phyloP scores from a whole-genome alignment of 2,888 invertebrate genomes.

The Helleia helle region DNA sequence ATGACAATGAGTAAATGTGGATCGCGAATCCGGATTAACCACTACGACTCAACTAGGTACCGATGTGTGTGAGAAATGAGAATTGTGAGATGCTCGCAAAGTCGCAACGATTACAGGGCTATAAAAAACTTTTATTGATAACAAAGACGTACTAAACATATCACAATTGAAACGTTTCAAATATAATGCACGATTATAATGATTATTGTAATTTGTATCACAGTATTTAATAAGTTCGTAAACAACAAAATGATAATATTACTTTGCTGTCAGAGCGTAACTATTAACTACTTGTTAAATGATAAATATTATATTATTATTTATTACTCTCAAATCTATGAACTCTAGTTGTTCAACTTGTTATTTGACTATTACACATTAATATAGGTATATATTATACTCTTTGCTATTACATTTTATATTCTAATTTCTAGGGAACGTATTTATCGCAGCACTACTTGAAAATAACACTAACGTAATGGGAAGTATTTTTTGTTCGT shows the following conservation, averaged over 20 bases:
- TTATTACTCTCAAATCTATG: neutral
- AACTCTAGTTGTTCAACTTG: neutral
- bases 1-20: constrained; percentile 52
- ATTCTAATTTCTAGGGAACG: too few relatives aligned
- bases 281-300: too few relatives aligned
- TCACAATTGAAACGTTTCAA: neutral
- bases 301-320: too few relatives aligned
- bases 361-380: too few relatives aligned
- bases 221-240: neutral
- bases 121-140: constrained; percentile 2
- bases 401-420: too few relatives aligned
- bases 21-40: constrained; percentile 52
- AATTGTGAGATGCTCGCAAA: constrained; percentile 3
- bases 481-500: neutral
- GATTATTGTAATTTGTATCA: neutral
- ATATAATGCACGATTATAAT: neutral
- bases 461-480: neutral
- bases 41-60: constrained; percentile 23
- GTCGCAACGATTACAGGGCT: constrained; percentile 4
- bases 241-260: neutral
- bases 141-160: constrained; percentile 5
- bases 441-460: neutral
- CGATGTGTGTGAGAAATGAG: constrained; percentile 9
- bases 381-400: too few relatives aligned
- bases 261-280: neutral